Evolutionary conservation across 2,888 invertebrate species (phyloP), one percentile per base, ranked within the genome.

Genomic region (Hypsopygia costalis): DNA sequence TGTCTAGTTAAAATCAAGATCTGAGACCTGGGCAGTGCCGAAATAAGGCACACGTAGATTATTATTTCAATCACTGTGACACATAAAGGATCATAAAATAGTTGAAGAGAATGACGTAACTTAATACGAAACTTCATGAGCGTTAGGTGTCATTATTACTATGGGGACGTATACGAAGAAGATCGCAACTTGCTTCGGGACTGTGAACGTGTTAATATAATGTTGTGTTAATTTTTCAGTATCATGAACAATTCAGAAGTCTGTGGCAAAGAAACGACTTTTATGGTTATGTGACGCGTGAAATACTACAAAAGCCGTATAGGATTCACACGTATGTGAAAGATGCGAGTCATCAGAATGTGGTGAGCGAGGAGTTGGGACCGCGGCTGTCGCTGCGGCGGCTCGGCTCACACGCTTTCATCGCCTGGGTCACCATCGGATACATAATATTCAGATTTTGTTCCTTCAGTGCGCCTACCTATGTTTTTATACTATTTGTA

Each of bases 351-450:
- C 86, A 90, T 46, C 91, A 92, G 22, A 89, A 86, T 9, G 75
- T 92, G 7, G 82, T 90, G 7, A 82, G 89, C 32, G 83, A 87
- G 45, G 81, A 90, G 12, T 74, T 95, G 32, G 93, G 94, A 0
- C 91, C 95, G 0, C 80, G 95, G 35, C 55, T 95, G 6, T 93
- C 93, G 34, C 73, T 95, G 34, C 89, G 96, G 29, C 78, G 89
- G 35, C 81, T 94, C 9, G 95, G 94, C 3, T 92, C 91, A 36
- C 91, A 93, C 52, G 85, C 88, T 28, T 90, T 91, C 40, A 64
- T 93, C 20, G 59, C 86, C 1, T 91, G 91, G 77, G 55, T 93
- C 21, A 63, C 73, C 2, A 40, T 92, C 0, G 90, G 92, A 1
- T 87, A 88, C 36, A 49, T 91, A 5, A 29, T 91, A 1, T 82